Evolutionary conservation across 2,888 invertebrate genomes (phyloP).

Genomic region (Mystacides longicornis): DNA sequence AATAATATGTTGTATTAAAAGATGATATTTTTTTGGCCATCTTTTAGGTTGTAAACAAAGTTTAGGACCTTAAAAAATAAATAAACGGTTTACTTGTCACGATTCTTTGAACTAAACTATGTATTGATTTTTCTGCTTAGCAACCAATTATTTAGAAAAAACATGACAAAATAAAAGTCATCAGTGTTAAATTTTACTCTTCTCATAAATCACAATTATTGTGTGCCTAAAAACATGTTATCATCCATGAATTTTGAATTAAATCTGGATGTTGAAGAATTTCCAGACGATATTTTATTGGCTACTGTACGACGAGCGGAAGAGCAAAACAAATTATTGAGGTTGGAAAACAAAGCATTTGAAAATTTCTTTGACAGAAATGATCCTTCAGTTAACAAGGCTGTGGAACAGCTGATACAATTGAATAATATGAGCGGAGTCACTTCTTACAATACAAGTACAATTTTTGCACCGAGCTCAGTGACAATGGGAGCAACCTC

Average conservation of each 20-base stretch:
- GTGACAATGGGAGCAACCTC: conserved; percentile 4
- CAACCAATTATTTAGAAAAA: conserved; percentile 8
- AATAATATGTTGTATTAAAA: too few species aligned
- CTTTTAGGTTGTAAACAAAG: too few species aligned
- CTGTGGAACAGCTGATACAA: conserved; percentile 11
- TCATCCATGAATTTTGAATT: not conserved
- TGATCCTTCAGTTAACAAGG: conserved; percentile 13
- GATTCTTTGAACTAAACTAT: not conserved
- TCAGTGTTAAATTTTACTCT: too few species aligned
- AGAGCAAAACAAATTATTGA: conserved; percentile 15
- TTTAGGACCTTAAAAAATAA: too few species aligned
- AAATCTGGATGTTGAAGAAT: conserved; percentile 16
- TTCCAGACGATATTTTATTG: conserved; percentile 12
- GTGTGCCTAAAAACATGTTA: too few species aligned
- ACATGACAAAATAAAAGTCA: too few species aligned
- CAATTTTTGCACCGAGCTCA: conserved; percentile 3
- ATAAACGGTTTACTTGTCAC: too few species aligned
- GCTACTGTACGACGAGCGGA: conserved; percentile 8
- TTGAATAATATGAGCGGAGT: conserved; percentile 2
- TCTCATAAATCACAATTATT: too few species aligned
- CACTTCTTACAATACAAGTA: not conserved
- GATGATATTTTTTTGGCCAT: too few species aligned
- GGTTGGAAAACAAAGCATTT: conserved; percentile 15
- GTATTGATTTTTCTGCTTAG: conserved; percentile 11
- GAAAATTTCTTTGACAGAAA: conserved; percentile 12